Evolutionary conservation across 2,113 vertebrate species (phyloP).

Genomic region (Heterocephalus glaber): DNA sequence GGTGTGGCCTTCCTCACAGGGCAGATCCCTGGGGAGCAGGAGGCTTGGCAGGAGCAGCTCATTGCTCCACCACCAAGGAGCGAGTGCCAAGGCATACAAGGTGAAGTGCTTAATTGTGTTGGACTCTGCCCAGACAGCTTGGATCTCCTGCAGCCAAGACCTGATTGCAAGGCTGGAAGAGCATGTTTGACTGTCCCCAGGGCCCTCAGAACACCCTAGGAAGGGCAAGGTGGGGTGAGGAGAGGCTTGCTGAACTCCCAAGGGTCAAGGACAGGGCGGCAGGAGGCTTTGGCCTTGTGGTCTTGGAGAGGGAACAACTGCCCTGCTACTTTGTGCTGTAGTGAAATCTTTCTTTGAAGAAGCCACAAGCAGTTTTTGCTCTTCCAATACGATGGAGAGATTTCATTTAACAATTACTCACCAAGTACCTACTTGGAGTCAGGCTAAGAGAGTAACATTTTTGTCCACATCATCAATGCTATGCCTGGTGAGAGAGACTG

Average conservation of each 20-base stretch:
- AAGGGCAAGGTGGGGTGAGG: background rate
- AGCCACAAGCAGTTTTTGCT: background rate
- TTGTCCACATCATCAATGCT: fast-evolving
- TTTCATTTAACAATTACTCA: fast-evolving
- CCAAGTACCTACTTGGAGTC: background rate
- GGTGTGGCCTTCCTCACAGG: background rate
- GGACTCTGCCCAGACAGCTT: background rate
- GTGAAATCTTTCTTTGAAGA: background rate
- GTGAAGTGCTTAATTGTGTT: background rate
- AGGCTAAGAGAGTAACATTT: background rate
- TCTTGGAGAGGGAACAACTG: background rate
- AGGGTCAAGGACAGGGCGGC: background rate
- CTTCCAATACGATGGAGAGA: too few relatives aligned
- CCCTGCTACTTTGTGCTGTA: fast-evolving
- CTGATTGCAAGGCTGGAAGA: background rate
- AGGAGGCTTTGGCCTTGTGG: background rate
- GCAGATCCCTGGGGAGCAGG: background rate
- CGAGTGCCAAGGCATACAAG: background rate
- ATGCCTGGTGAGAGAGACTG: background rate
- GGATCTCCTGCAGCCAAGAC: background rate
- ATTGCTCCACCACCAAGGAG: background rate
- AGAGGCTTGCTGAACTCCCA: background rate
- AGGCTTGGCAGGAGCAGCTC: background rate
- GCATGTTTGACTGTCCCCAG: background rate
- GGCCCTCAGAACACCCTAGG: background rate